Evolutionary conservation across 2,797 vertebrate species (phyloP).

Genomic region (Borostomias antarcticus): DNA sequence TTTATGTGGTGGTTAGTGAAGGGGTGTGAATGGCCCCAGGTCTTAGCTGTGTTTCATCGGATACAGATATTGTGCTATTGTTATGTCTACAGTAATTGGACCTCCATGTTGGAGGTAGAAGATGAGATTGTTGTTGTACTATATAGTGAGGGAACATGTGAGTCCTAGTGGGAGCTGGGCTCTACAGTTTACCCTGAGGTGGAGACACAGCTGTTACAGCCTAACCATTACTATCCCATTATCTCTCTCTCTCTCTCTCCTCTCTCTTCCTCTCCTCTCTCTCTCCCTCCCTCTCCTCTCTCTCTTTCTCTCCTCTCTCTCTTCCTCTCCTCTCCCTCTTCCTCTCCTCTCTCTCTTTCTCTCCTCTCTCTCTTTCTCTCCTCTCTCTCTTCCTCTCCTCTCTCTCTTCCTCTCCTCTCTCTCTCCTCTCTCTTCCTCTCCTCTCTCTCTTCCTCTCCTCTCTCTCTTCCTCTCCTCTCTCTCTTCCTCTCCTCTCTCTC

Average conservation of each 20-base stretch:
- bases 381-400: slow-evolving; percentile 11
- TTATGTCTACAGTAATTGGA: not conserved
- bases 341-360: not conserved
- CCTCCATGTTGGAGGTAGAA: not conserved
- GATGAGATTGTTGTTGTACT: not conserved
- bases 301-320: not conserved
- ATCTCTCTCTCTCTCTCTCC: not conserved
- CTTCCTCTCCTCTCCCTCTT: not conserved
- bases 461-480: not conserved
- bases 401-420: slow-evolving; percentile 23
- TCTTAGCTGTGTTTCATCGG: not conserved
- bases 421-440: too few relatives aligned
- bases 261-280: not conserved
- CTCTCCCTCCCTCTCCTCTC: not conserved
- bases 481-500: not conserved
- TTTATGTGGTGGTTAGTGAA: slow-evolving; percentile 2
- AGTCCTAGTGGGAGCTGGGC: not conserved
- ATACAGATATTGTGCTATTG: not conserved
- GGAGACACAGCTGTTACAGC: not conserved
- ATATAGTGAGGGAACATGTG: not conserved
- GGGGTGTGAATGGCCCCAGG: not conserved
- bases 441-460: too few relatives aligned
- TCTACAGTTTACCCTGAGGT: not conserved
- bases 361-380: not conserved
- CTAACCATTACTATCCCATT: not conserved